A percentile compares a stretch with the other conserved stretches of the same genome.
phyloP scores from a whole-genome alignment of 2,797 vertebrate species.

The Tragelaphus eurycerus region DNA sequence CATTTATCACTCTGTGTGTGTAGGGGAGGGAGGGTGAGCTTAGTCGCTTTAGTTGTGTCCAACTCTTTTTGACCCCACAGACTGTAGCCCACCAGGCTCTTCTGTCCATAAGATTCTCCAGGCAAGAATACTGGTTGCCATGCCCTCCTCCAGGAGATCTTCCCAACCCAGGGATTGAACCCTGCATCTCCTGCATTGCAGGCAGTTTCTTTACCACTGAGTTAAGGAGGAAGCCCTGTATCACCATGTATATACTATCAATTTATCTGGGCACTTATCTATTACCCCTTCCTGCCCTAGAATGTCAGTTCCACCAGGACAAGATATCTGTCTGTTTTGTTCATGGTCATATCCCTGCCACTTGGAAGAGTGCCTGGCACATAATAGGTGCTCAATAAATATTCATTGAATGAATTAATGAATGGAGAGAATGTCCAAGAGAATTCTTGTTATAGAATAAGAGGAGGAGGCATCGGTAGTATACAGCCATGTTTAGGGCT shows the following conservation, averaged over 20 bases:
- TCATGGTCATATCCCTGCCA: background rate
- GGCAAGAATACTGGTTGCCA: background rate
- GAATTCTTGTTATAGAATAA: background rate
- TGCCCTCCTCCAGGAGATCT: background rate
- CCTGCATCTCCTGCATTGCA: background rate
- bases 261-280: background rate
- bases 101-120: background rate
- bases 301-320: background rate
- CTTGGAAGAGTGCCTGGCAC: background rate
- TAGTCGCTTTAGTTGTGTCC: background rate
- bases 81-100: background rate
- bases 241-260: background rate
- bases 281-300: background rate
- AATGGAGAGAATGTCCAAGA: background rate
- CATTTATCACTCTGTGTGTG: background rate
- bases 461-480: background rate
- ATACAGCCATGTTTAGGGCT: background rate
- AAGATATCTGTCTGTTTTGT: background rate
- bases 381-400: background rate
- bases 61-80: background rate
- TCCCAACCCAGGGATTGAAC: background rate
- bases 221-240: background rate
- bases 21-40: fast-evolving
- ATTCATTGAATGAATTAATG: background rate
- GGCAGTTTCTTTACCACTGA: background rate